phyloP scores from a whole-genome alignment of 2,797 vertebrate genomes.

The Remorina albescens region DNA sequence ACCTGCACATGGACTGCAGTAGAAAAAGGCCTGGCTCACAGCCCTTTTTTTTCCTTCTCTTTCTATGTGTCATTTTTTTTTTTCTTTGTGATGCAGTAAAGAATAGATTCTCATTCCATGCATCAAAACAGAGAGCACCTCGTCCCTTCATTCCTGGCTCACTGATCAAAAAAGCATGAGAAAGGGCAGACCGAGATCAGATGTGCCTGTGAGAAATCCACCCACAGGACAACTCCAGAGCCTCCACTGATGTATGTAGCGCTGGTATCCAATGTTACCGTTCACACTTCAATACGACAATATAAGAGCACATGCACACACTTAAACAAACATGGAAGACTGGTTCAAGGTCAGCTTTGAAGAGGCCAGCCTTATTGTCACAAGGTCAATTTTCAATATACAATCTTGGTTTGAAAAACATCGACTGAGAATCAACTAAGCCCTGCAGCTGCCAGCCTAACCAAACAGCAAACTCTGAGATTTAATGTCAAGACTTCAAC shows the following conservation, averaged over 20 bases:
- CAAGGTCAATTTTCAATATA: conserved; percentile 25
- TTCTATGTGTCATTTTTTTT: conserved; percentile 46
- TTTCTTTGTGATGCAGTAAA: conserved; percentile 39
- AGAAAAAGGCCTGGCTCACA: conserved; percentile 5
- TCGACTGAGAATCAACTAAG: conserved; percentile 6
- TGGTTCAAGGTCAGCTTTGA: conserved; percentile 26
- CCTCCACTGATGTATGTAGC: conserved; percentile 22
- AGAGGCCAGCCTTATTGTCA: conserved; percentile 11
- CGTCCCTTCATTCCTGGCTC: conserved; percentile 42
- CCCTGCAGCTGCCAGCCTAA: neutral
- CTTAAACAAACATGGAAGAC: conserved; percentile 2
- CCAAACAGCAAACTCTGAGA: conserved; percentile 3
- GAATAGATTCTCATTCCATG: conserved; percentile 44
- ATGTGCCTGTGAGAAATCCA: conserved; percentile 68
- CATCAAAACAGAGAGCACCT: conserved; percentile 46
- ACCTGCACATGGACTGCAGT: neutral
- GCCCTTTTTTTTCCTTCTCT: conserved; percentile 4
- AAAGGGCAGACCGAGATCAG: conserved; percentile 72
- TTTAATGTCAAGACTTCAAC: conserved; percentile 9
- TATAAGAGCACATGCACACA: neutral
- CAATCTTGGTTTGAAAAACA: conserved; percentile 13
- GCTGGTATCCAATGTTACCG: conserved; percentile 4
- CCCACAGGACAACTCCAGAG: conserved; percentile 45
- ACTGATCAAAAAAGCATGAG: conserved; percentile 66
- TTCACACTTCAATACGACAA: conserved; percentile 10